Conservation (phyloP, 2,797 vertebrate species). For the Adelosebastes latens region DNA sequence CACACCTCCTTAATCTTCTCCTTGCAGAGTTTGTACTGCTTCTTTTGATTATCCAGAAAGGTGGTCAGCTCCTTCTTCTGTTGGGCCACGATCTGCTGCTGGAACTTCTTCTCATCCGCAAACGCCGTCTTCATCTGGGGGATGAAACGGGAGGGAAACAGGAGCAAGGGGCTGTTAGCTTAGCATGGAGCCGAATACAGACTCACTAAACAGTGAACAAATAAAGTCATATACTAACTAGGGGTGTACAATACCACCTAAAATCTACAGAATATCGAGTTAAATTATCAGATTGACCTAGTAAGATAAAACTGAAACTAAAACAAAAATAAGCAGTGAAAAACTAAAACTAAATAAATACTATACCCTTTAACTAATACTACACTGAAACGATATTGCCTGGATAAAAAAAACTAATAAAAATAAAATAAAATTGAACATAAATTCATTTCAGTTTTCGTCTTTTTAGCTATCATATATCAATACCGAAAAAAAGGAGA, state of each 20-base stretch:
- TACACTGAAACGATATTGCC: no score
- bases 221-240: not conserved
- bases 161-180: not conserved
- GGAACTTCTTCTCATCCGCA: conserved; percentile 98
- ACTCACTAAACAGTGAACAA: not conserved
- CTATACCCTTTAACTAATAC: no score
- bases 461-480: no score
- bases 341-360: no score
- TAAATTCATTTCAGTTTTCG: no score
- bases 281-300: not conserved
- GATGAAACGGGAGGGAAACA: conserved; percentile 9
- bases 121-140: conserved; percentile 91
- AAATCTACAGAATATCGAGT: not conserved
- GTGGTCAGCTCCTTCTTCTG: conserved; percentile 99
- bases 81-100: conserved; percentile 98
- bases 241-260: not conserved
- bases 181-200: not conserved
- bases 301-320: no score
- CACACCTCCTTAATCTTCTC: conserved; percentile 99
- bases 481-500: no score
- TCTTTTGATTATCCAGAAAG: conserved; percentile 99
- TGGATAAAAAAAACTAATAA: no score
- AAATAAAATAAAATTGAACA: no score
- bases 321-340: no score
- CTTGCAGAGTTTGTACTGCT: conserved; percentile 99